Evolutionary conservation across 2,888 invertebrate species (phyloP).

Genomic region (Pseudococcus viburni): DNA sequence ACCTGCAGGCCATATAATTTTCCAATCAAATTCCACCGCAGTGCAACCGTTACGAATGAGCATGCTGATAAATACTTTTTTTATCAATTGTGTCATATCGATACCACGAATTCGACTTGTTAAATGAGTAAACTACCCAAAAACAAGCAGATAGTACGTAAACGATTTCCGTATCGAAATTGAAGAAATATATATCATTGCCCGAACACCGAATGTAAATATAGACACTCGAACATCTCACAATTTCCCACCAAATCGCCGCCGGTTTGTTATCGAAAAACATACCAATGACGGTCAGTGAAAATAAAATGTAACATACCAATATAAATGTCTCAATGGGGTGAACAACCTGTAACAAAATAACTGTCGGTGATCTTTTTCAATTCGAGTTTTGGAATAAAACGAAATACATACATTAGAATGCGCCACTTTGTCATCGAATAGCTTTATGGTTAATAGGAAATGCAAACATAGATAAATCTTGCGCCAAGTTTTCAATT

Average conservation of each 20-base stretch:
- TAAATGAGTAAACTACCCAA: slow-evolving; percentile 16
- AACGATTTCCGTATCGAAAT: slow-evolving; percentile 38
- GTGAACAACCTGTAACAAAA: slow-evolving; percentile 70
- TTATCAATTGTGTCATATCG: background rate
- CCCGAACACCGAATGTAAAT: slow-evolving; percentile 53
- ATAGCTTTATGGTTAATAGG: slow-evolving; percentile 77
- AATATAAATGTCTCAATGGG: slow-evolving; percentile 75
- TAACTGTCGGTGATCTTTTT: background rate
- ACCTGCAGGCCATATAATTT: background rate
- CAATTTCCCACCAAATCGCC: slow-evolving; percentile 77
- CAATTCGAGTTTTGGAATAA: background rate
- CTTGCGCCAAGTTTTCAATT: slow-evolving; percentile 79
- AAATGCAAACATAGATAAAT: slow-evolving; percentile 80
- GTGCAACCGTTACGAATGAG: background rate
- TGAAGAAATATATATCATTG: slow-evolving; percentile 8
- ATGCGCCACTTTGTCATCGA: slow-evolving; percentile 72
- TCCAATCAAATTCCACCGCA: too few relatives aligned
- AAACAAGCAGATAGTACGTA: slow-evolving; percentile 22
- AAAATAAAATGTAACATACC: slow-evolving; percentile 77
- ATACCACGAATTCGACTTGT: background rate
- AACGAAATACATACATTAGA: slow-evolving; percentile 28
- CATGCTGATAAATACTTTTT: slow-evolving; percentile 8
- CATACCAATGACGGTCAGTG: slow-evolving; percentile 80
- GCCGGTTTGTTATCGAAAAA: slow-evolving; percentile 79
- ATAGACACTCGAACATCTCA: slow-evolving; percentile 77